Base-by-base conservation (phyloP, 2,797 vertebrate genomes). In the Hippoglossus hippoglossus region DNA sequence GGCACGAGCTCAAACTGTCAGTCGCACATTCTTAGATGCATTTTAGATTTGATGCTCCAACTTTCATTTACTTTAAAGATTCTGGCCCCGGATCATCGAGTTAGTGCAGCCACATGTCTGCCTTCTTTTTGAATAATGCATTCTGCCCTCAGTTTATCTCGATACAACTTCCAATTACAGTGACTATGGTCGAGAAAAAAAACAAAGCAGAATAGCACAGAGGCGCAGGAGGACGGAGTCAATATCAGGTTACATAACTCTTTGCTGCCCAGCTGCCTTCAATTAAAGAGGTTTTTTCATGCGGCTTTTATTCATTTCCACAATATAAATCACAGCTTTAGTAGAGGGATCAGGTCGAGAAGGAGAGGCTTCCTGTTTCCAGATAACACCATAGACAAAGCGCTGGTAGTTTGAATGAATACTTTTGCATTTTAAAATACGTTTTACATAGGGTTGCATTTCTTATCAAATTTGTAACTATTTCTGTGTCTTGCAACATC, bases 161-260 rank as follows among this genome's bases (percentile, higher is more conserved):
- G 11, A 3, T 11, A 19, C 13, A 8, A 7, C 25, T 25, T 8
- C 1, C 60, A 15, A 50, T 28, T 50, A 41, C 10, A 16, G 41
- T 31, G 13, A 21, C 21, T 44, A 31, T 49, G 22, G 41, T 50
- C 31, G 31, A 34, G 31, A 34, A 8, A 3, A 34, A 34, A 34
- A 34, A 3, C 31, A 18, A 52, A 79, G 59, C 47, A 79, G 49
- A 83, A 5, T n/a, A 3, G 55, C 58, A n/a, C 60, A n/a, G 67
- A 44, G 28, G 0, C 25, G 26, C 62, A 62, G 61, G 50, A 67
- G 69, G 75, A 82, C 73, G 67, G 80, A 82, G 80, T 85, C 74
- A 74, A 58, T 71, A 80, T 85, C 70, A 50, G 26, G 63, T 90
- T 90, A 78, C 78, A 67, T 81, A 88, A 91, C 80, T 34, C 49